Base-by-base conservation (phyloP, 2,888 invertebrate genomes). In the Nomada flava region DNA sequence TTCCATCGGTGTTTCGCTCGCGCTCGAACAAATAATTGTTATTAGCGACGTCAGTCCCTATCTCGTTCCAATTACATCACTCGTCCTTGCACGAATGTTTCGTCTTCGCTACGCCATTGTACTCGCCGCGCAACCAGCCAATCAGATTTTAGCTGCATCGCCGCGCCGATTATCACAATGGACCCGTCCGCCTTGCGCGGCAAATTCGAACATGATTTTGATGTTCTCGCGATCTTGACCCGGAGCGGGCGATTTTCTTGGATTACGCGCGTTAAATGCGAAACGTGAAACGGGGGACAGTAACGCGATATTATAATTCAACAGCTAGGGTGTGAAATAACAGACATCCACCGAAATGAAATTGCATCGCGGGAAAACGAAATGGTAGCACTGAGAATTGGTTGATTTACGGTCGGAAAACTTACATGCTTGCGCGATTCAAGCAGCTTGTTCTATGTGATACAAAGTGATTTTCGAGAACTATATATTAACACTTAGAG, bases 141-240 rank as follows among this genome's bases (percentile, higher is more conserved):
- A 81, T 72, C 20, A 63, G 67, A 76, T 36, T 26, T 57, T 26
- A 11, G 63, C 62, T 20, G 53, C 55, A 75, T 74, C 63, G 20
- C 53, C 63, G 67, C 67, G 57, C 29, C 70, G 42, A 60, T 70
- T 11, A 57, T 62, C 26, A 67, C 67, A 81, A 76, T 82, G 82
- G 76, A 82, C 72, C 76, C 76, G 76, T 82, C 79, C 70, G 64
- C 59, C 50, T 65, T 70, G 68, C 59, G 72, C 72, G 74, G 74
- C 81, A 36, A 68, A 55, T 80, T 82, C 62, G 53, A 80, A 82
- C 13, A 52, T 5, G n/a, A 15, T 59, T 50, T 18, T 36, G 20
- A 15, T 36, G 18, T 50, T 44, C n/a, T 47, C 0, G 13, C 62
- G 47, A 20, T 53, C 20, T 18, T 23, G 57, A 2, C 20, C 15